Evolutionary conservation across 2,797 vertebrate species (phyloP), one percentile per base, ranked within the genome.

Genomic region (Scomberomorus guttatus): DNA sequence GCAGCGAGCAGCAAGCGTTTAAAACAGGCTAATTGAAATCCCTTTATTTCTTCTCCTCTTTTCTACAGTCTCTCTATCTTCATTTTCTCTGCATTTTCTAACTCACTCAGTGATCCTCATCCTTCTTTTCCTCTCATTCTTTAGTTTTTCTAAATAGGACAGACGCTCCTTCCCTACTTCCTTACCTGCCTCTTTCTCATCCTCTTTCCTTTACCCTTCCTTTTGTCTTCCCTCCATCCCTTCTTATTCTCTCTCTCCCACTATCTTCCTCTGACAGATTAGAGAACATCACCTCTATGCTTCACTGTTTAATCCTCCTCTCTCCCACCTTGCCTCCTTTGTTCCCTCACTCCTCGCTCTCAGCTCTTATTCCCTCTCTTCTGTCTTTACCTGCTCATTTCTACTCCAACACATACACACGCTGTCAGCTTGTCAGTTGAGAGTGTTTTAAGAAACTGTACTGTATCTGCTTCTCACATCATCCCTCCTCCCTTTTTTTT

Each of bases 1-100:
- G 57, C 83, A 29, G 66, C 1, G 12, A 75, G 63, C 75, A 79
- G 73, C 48, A 13, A 46, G 52, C 13, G 46, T 54, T 62, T 15
- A 22, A 79, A 80, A 80, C 27, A 32, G 58, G 55, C 61, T 77
- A 58, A 85, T 72, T 86, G 75, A 75, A 89, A 80, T 75, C 79
- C 14, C 3, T n/a, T 27, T 48, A 27, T 65, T 55, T 54, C 54
- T 18, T 69, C 4, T 34, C 17, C n/a, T 34, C 44, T 25, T 52
- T 76, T n/a, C 52, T 22, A 52, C n/a, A 6, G 0, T 46, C 48
- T 46, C 27, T 60, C 25, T 27, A 7, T 62, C 50, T 58, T 60
- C n/a, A 17, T 39, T 79, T 51, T 60, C 57, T 63, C 75, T 52
- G 17, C 29, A 66, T 68, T 57, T 61, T 34, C 48, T 29, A 37